A percentile compares a stretch with the other conserved stretches of the same genome.
Conservation (phyloP, 2,888 invertebrate species). For the Agonopterix heracliana region DNA sequence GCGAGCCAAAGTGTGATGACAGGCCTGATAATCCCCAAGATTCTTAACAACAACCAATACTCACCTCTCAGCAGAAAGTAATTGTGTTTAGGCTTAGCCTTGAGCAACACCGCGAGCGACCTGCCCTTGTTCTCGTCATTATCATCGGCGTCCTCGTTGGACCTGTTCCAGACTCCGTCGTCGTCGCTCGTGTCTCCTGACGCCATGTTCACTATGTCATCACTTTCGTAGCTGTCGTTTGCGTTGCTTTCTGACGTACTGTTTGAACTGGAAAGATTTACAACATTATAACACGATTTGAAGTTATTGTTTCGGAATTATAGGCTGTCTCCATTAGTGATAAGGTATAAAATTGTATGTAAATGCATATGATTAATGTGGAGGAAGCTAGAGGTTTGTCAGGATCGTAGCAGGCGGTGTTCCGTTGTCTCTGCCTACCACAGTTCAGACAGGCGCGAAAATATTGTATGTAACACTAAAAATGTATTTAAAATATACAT, state of each 20-base stretch:
- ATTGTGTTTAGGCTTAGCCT: conserved; percentile 79
- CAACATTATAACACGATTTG: not conserved
- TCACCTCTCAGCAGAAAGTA: conserved; percentile 78
- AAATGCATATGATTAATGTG: not conserved
- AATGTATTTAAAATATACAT: no score
- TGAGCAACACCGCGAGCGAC: conserved; percentile 65
- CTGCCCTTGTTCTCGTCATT: conserved; percentile 42
- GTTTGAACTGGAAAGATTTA: not conserved
- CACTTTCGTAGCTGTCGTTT: conserved; percentile 31
- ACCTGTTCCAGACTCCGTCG: conserved; percentile 25
- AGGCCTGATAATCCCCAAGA: no score
- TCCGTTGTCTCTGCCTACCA: no score
- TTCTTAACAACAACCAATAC: no score
- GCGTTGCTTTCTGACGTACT: conserved; percentile 7
- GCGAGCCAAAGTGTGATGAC: no score
- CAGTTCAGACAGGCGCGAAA: no score
- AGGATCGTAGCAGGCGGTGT: not conserved
- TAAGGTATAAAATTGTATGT: no score
- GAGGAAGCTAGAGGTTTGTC: no score
- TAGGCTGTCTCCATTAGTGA: no score
- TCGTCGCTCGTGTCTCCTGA: conserved; percentile 44
- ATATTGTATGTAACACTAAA: no score
- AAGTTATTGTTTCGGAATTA: no score
- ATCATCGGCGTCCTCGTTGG: conserved; percentile 17
- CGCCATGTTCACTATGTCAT: conserved; percentile 29